Base-by-base conservation (phyloP, 2,888 invertebrate genomes). In the Villa cingulata region DNA sequence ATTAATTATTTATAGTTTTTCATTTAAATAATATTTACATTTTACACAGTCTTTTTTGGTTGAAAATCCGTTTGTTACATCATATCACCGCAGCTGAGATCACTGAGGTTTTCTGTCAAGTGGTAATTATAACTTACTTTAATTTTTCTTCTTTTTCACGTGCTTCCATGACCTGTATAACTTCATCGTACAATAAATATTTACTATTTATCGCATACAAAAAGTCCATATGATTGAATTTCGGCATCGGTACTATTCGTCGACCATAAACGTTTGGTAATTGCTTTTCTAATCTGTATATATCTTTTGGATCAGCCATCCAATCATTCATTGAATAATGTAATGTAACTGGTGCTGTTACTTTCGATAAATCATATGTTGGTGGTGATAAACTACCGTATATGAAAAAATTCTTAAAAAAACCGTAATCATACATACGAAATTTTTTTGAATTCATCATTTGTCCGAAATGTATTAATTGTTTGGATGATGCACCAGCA, bases 241-340 rank as follows among this genome's bases (percentile, higher is more conserved):
- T 67, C 3, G 68, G 59, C 39, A 67, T 61, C 0, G 71, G 70
- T 3, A 79, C 70, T 37, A 69, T 65, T 56, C 72, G 65, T 40
- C 66, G 65, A 18, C 70, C 70, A 0, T 72, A 55, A 1, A 66
- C 62, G 55, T 72, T 74, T 2, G 62, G 59, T 10, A 81, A 58
- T 39, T 62, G 57, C 2, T 57, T 56, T 36, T 68, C 64, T 15
- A 78, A 57, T 29, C 61, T 57, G 4, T 68, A 55, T 0, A 77
- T 74, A 52, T 79, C 77, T 55, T 54, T 54, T 2, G 70, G 64
- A 40, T 70, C 60, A 3, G 81, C 73, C 15, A 82, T 61, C 59
- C 74, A 77, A 57, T 83, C 83, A 20, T 70, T 73, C 12, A 69
- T 67, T 3, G 77, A 74, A 52, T 68, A 70, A 43, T 71, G 63